phyloP scores from a whole-genome alignment of 2,113 vertebrate species.

The Astatoreochromis straeleni region DNA sequence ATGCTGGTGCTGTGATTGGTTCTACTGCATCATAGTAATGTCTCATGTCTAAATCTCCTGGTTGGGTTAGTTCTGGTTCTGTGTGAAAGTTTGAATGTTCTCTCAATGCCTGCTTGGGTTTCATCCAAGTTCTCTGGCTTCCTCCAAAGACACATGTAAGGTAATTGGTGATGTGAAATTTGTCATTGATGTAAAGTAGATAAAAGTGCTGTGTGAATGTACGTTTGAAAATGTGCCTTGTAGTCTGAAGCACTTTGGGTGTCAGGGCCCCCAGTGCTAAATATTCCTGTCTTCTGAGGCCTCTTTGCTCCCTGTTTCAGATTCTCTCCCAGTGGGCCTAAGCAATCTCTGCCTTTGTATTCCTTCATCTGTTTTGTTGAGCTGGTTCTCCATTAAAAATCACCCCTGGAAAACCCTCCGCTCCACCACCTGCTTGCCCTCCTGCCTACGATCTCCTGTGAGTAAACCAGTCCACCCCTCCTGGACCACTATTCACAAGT shows the following conservation, averaged over 20 bases:
- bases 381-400: neutral
- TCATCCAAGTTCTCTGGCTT: neutral
- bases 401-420: rapidly evolving
- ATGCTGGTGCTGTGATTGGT: neutral
- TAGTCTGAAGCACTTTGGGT: neutral
- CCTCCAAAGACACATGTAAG: neutral
- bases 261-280: neutral
- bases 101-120: neutral
- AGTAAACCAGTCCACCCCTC: neutral
- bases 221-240: neutral
- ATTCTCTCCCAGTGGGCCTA: neutral
- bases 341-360: neutral
- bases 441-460: neutral
- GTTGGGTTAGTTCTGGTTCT: rapidly evolving
- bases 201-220: neutral
- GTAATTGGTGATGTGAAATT: neutral
- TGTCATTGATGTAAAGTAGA: neutral
- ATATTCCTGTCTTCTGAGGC: neutral
- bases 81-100: neutral
- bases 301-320: neutral
- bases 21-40: rapidly evolving
- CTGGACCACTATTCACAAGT: neutral
- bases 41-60: neutral
- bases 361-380: rapidly evolving
- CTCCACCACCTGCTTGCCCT: neutral